A percentile compares a stretch with the other conserved stretches of the same genome.
These are phyloP conservation scores for Drosophila recens DNA, from an alignment of 2,888 invertebrate species.

Conservation along the genomic window DNA sequence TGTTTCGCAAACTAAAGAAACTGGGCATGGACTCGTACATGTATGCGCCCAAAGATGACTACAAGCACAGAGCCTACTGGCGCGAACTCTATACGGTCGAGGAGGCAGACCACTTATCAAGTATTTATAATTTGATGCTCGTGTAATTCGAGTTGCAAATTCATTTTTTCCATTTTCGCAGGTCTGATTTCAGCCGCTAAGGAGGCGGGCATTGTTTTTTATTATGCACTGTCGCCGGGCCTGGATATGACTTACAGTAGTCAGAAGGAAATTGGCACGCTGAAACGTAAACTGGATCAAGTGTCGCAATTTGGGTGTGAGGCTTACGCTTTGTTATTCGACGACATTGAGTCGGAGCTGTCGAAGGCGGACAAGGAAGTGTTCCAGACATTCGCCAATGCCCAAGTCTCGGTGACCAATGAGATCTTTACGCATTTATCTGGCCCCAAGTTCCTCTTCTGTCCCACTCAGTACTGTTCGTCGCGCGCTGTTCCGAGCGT, in stretches of 20 bases:
- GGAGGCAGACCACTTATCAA: slow-evolving; percentile 97
- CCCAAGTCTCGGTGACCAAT: slow-evolving; percentile 98
- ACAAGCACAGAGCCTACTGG: slow-evolving; percentile 99
- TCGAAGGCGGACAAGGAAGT: slow-evolving; percentile 97
- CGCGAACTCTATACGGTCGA: slow-evolving; percentile 98
- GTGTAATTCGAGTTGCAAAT: slow-evolving; percentile 1
- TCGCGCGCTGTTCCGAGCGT: slow-evolving; percentile 97
- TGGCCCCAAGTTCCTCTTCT: slow-evolving; percentile 95
- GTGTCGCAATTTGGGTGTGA: slow-evolving; percentile 87
- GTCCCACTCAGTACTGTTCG: slow-evolving; percentile 99
- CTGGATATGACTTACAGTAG: slow-evolving; percentile 98
- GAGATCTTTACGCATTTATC: slow-evolving; percentile 97
- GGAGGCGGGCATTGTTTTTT: slow-evolving; percentile 95
- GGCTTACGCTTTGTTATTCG: slow-evolving; percentile 98
- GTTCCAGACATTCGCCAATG: slow-evolving; percentile 98
- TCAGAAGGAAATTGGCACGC: slow-evolving; percentile 91
- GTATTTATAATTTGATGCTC: slow-evolving; percentile 53
- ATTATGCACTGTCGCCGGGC: slow-evolving; percentile 98
- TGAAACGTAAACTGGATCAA: slow-evolving; percentile 98
- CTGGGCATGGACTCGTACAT: slow-evolving; percentile 99
- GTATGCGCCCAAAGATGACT: slow-evolving; percentile 99
- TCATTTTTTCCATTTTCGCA: slow-evolving; percentile 36
- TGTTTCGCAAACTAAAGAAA: slow-evolving; percentile 97
- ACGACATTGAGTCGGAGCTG: slow-evolving; percentile 99
- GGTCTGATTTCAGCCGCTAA: slow-evolving; percentile 95